Percentiles rank a stretch among this genome's conserved stretches.
Conservation (phyloP, 1,140 invertebrate species). For the Bombus turneri region DNA sequence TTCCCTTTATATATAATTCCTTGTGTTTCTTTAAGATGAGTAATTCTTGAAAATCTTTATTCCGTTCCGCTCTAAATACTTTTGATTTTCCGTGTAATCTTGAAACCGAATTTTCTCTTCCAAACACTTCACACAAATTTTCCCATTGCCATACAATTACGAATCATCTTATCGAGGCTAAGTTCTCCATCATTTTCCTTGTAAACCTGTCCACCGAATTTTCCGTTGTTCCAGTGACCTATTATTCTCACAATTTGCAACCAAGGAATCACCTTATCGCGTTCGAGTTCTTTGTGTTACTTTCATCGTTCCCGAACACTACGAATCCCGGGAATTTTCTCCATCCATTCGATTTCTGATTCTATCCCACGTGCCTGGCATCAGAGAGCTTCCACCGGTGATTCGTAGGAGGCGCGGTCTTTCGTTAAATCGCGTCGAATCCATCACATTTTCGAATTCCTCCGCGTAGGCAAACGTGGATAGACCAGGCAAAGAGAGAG, state of each 20-base stretch:
- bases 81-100: background rate
- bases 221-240: too few species aligned
- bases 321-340: background rate
- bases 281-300: background rate
- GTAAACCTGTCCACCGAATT: too few species aligned
- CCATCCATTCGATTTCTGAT: background rate
- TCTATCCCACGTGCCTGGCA: background rate
- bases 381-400: background rate
- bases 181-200: too few species aligned
- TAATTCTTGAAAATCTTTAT: background rate
- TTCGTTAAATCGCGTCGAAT: conserved; percentile 10
- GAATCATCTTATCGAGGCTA: too few species aligned
- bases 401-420: background rate
- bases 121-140: too few species aligned
- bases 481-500: too few species aligned
- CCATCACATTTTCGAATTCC: conserved; percentile 11
- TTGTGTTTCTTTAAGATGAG: too few species aligned
- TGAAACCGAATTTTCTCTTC: background rate
- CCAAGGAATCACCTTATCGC: background rate
- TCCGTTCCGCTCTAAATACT: too few species aligned
- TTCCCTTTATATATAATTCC: too few species aligned
- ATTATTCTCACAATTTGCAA: background rate
- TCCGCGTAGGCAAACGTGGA: conserved; percentile 15
- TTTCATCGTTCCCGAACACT: background rate
- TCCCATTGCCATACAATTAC: too few species aligned